These are phyloP conservation scores for Micropoecilia bifurca DNA, from an alignment of 2,797 vertebrate species.

Conservation along the genomic window DNA sequence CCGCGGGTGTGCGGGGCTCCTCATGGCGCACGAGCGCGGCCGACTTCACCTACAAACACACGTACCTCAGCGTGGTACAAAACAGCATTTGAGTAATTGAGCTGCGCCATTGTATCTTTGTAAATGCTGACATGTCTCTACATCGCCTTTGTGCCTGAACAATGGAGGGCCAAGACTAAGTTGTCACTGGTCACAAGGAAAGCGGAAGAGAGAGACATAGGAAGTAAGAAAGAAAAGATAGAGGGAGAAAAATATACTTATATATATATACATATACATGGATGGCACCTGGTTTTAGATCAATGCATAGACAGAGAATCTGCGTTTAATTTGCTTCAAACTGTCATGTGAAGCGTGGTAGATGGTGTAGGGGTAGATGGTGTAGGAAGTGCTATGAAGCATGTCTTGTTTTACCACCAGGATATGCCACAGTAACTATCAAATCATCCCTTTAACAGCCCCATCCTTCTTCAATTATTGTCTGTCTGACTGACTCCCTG, in stretches of 20 bases:
- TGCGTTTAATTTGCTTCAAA: slow-evolving; percentile 82
- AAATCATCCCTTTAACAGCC: slow-evolving; percentile 81
- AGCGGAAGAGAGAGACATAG: slow-evolving; percentile 32
- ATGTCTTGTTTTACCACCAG: slow-evolving; percentile 71
- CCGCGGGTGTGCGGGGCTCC: slow-evolving; percentile 36
- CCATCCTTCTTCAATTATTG: slow-evolving; percentile 79
- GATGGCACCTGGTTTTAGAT: slow-evolving; percentile 79
- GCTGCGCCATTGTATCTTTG: slow-evolving; percentile 75
- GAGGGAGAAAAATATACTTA: slow-evolving; percentile 44
- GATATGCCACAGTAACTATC: slow-evolving; percentile 68
- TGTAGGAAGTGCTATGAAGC: slow-evolving; percentile 48
- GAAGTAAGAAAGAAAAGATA: slow-evolving; percentile 18
- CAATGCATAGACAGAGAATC: slow-evolving; percentile 76
- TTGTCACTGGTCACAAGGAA: slow-evolving; percentile 69
- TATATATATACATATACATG: slow-evolving; percentile 45
- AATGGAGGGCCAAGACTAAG: slow-evolving; percentile 68
- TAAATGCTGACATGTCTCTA: slow-evolving; percentile 77
- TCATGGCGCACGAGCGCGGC: slow-evolving; percentile 18
- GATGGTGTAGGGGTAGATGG: slow-evolving; percentile 17
- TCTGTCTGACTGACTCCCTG: slow-evolving; percentile 53
- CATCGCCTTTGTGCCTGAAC: slow-evolving; percentile 75
- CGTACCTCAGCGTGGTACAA: slow-evolving; percentile 56
- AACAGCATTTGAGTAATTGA: slow-evolving; percentile 74
- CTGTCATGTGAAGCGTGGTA: slow-evolving; percentile 62
- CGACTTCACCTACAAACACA: slow-evolving; percentile 50